Evolutionary conservation across 1,140 invertebrate genomes (phyloP).

Genomic region (Tetramorium alpestre): DNA sequence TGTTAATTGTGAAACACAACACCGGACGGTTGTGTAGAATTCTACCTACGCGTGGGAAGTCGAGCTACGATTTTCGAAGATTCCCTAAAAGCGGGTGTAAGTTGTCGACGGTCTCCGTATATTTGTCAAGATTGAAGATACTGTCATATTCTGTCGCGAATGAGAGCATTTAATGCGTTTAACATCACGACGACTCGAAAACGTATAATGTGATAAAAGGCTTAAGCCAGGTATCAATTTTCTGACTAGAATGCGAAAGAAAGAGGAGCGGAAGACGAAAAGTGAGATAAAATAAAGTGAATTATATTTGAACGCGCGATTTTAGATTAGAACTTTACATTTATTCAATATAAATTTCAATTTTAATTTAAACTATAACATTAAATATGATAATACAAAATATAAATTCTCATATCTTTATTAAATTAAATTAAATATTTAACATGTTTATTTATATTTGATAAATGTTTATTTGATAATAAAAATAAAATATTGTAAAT

Average conservation of each 20-base stretch:
- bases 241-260: neutral
- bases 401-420: neutral
- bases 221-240: neutral
- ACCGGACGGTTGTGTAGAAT: constrained; percentile 35
- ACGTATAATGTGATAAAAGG: constrained; percentile 5
- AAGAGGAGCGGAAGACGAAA: neutral
- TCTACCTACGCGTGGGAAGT: constrained; percentile 74
- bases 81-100: neutral
- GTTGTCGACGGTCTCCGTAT: neutral
- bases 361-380: neutral
- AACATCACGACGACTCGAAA: neutral
- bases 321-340: neutral
- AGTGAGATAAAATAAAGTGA: neutral
- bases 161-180: constrained; percentile 44
- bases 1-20: constrained; percentile 82
- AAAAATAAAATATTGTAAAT: neutral
- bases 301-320: neutral
- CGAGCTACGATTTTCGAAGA: neutral
- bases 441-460: neutral
- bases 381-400: neutral
- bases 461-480: neutral
- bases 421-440: neutral
- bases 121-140: constrained; percentile 61
- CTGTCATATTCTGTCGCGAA: constrained; percentile 49
- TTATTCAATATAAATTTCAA: neutral